Conservation (phyloP, 1,140 invertebrate genomes). For the Lerema accius region DNA sequence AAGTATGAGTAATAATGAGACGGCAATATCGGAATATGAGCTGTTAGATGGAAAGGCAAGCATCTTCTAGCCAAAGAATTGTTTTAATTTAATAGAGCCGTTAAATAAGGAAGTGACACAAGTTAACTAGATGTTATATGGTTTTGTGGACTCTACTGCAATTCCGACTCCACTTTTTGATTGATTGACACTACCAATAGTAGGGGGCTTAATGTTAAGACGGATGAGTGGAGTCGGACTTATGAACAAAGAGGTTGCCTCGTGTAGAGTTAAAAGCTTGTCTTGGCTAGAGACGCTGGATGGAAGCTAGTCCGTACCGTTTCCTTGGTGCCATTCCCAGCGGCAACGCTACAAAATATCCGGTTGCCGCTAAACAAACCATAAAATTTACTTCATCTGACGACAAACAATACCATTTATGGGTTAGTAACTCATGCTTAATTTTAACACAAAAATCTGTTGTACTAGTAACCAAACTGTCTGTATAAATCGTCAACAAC, state of each 20-base stretch:
- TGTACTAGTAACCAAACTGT: too few relatives aligned
- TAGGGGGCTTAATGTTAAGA: too few relatives aligned
- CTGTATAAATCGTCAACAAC: too few relatives aligned
- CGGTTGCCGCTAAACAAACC: slow-evolving; percentile 47
- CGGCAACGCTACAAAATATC: slow-evolving; percentile 40
- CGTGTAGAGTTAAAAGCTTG: neutral
- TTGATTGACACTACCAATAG: too few relatives aligned
- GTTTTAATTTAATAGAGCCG: neutral
- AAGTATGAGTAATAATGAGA: slow-evolving; percentile 4
- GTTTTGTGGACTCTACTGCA: too few relatives aligned
- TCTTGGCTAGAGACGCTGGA: slow-evolving; percentile 1
- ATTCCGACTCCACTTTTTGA: too few relatives aligned
- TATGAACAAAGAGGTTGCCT: too few relatives aligned
- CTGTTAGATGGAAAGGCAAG: slow-evolving; percentile 36
- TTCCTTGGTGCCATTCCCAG: slow-evolving; percentile 47
- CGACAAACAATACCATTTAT: neutral
- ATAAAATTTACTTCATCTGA: slow-evolving; percentile 13
- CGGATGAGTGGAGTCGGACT: too few relatives aligned
- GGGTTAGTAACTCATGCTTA: neutral
- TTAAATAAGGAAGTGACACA: neutral
- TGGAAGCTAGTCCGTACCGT: slow-evolving; percentile 41
- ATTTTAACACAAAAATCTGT: too few relatives aligned
- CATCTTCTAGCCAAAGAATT: neutral
- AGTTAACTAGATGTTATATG: too few relatives aligned
- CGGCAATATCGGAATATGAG: slow-evolving; percentile 5